phyloP scores from a whole-genome alignment of 2,797 vertebrate species.

The Rhabdomys pumilio region DNA sequence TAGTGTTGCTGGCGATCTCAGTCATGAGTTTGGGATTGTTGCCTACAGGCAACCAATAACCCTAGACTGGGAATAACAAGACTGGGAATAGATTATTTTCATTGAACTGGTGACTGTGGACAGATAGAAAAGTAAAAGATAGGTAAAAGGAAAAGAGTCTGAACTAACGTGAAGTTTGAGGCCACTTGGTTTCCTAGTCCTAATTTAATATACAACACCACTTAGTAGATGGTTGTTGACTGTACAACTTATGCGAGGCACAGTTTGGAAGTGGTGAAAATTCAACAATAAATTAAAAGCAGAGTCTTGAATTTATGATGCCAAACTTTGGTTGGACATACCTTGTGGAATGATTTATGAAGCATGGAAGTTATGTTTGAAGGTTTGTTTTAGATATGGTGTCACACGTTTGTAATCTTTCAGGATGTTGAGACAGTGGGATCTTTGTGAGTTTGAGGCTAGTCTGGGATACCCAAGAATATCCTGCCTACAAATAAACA shows the following conservation, averaged over 20 bases:
- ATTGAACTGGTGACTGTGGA: neutral
- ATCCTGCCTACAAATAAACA: neutral
- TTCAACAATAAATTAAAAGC: neutral
- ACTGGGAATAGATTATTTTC: neutral
- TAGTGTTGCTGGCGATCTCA: neutral
- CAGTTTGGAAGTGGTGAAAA: neutral
- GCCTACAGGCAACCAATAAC: neutral
- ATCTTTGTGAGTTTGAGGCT: neutral
- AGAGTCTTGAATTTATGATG: neutral
- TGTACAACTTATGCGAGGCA: neutral
- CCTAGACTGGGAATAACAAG: neutral
- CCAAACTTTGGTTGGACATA: neutral
- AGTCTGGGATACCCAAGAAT: neutral
- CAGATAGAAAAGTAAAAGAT: neutral
- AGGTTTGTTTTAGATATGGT: neutral
- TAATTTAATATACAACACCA: neutral
- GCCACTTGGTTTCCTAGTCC: neutral
- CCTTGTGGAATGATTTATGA: neutral
- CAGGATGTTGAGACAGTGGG: neutral
- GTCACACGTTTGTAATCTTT: neutral
- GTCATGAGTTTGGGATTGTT: neutral
- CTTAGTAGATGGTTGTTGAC: neutral
- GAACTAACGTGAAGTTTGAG: slow-evolving; percentile 25
- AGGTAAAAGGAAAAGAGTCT: neutral
- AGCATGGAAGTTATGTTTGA: neutral